These are phyloP conservation scores for Zaprionus camerounensis DNA, from an alignment of 1,140 invertebrate genomes.

Conservation along the genomic window DNA sequence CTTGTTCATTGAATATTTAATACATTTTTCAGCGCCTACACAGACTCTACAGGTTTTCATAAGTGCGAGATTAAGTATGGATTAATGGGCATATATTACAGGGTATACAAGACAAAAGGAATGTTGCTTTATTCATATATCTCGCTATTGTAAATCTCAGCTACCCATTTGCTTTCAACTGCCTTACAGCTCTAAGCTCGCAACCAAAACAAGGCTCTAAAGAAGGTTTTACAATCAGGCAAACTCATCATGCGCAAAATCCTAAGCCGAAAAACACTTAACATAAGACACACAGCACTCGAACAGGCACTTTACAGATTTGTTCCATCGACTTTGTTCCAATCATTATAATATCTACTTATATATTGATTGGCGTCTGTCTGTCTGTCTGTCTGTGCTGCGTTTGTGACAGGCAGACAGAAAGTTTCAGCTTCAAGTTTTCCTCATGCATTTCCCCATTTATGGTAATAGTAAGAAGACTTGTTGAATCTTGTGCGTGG, in stretches of 20 bases:
- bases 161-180: background rate
- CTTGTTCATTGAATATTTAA: background rate
- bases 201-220: background rate
- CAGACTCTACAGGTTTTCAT: background rate
- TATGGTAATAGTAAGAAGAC: background rate
- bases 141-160: background rate
- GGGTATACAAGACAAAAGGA: background rate
- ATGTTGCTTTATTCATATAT: background rate
- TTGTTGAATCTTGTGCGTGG: background rate
- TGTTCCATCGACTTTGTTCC: constrained; percentile 7
- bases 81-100: background rate
- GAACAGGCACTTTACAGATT: constrained; percentile 24
- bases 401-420: background rate
- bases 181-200: background rate
- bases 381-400: background rate
- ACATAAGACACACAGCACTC: constrained; percentile 1
- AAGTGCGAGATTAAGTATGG: background rate
- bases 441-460: constrained; percentile 1
- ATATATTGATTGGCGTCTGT: background rate
- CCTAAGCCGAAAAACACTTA: constrained; percentile 35
- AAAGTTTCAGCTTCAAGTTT: background rate
- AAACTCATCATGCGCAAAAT: constrained; percentile 15
- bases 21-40: background rate
- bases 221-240: constrained; percentile 11
- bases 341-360: constrained; percentile 16